phyloP scores from a whole-genome alignment of 2,797 vertebrate genomes.

The Peromyscus aztecus region DNA sequence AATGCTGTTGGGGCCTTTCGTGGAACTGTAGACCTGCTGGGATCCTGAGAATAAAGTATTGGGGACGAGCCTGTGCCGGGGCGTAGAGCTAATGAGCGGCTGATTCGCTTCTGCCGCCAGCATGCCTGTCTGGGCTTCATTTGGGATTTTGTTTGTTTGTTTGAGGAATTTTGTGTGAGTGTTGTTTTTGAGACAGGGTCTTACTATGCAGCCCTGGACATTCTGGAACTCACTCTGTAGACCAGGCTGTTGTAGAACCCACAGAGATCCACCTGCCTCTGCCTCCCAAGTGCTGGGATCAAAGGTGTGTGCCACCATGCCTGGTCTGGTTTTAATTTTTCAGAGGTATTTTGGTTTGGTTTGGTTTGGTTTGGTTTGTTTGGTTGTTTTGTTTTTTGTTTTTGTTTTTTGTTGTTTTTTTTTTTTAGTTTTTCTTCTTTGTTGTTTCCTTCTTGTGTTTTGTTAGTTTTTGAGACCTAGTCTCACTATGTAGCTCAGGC shows the following conservation, averaged over 20 bases:
- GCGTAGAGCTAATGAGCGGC: background rate
- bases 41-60: background rate
- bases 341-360: background rate
- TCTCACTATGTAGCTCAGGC: background rate
- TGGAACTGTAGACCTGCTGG: background rate
- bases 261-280: background rate
- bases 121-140: background rate
- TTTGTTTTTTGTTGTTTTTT: no score
- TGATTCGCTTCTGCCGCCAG: background rate
- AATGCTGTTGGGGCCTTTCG: no score
- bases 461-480: background rate
- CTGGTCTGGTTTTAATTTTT: background rate
- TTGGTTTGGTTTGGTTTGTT: no score
- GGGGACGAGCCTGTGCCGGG: background rate
- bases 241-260: background rate
- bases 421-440: background rate
- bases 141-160: background rate
- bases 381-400: no score
- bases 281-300: background rate
- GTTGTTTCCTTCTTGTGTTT: background rate
- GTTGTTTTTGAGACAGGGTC: background rate
- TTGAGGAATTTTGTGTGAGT: background rate
- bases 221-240: background rate
- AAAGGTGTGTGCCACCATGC: background rate
- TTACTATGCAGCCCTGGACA: background rate